These are phyloP conservation scores for Pygoscelis antarcticus DNA, from an alignment of 2,113 vertebrate species.

Conservation along the genomic window DNA sequence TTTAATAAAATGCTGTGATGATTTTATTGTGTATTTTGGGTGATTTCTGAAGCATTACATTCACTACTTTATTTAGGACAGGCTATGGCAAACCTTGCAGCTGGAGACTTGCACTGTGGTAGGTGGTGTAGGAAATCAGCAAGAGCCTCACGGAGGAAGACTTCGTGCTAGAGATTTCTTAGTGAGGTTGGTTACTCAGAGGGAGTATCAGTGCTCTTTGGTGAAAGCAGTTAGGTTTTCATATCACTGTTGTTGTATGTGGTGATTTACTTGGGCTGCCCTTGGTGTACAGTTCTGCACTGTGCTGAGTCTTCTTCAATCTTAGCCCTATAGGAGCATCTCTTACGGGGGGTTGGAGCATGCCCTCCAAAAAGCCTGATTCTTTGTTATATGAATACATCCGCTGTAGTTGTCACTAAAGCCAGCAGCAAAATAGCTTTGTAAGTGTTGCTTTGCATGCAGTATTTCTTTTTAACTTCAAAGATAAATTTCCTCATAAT, in stretches of 20 bases:
- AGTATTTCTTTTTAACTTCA: not conserved
- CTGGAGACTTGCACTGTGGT: not conserved
- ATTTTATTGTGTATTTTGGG: not conserved
- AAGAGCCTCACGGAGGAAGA: not conserved
- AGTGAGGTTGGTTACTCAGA: not conserved
- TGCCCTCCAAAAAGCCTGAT: rapidly evolving
- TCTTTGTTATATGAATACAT: rapidly evolving
- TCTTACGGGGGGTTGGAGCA: not conserved
- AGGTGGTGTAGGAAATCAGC: not conserved
- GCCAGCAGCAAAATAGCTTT: not conserved
- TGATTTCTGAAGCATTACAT: not conserved
- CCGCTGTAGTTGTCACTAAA: not conserved
- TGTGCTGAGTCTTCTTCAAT: not conserved
- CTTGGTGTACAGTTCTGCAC: not conserved
- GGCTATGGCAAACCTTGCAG: not conserved
- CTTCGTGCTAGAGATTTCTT: not conserved
- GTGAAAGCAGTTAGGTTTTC: not conserved
- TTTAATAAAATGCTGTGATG: not conserved
- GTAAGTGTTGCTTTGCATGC: not conserved
- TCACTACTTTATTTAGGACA: not conserved
- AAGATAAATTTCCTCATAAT: not conserved
- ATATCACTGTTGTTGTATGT: rapidly evolving
- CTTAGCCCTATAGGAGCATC: not conserved
- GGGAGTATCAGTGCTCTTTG: not conserved
- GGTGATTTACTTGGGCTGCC: not conserved